These are phyloP conservation scores for Eristalis pertinax DNA, from an alignment of 2,888 invertebrate genomes.

Conservation along the genomic window DNA sequence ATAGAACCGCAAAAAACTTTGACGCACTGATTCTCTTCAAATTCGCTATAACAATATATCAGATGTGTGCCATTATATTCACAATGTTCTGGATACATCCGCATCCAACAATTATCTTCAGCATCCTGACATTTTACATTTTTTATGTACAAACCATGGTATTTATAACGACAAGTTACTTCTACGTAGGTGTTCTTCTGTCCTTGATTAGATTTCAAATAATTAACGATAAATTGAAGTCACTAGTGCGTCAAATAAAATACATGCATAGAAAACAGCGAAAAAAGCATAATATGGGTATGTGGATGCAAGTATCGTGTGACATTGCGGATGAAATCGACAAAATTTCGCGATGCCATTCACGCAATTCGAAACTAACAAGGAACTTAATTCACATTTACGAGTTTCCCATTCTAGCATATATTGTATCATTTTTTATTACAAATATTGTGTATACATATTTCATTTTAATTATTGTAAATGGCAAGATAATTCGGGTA, in stretches of 20 bases:
- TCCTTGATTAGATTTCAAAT: constrained; percentile 1
- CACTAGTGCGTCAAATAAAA: constrained; percentile 9
- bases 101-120: background rate
- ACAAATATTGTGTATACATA: constrained; percentile 8
- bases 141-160: background rate
- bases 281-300: background rate
- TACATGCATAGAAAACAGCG: background rate
- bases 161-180: background rate
- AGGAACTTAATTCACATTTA: background rate
- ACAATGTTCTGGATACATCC: background rate
- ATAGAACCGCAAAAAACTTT: background rate
- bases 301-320: constrained; percentile 25
- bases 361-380: background rate
- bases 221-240: background rate
- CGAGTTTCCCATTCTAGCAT: background rate
- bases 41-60: background rate
- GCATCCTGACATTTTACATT: background rate
- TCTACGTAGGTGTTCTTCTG: background rate
- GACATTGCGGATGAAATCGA: constrained; percentile 29
- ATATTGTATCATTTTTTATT: background rate
- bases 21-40: background rate
- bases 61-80: background rate
- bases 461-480: background rate
- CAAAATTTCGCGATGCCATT: background rate
- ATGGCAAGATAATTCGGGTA: background rate